Base-by-base conservation (phyloP, 1,140 invertebrate species). In the Magallana gigas region DNA sequence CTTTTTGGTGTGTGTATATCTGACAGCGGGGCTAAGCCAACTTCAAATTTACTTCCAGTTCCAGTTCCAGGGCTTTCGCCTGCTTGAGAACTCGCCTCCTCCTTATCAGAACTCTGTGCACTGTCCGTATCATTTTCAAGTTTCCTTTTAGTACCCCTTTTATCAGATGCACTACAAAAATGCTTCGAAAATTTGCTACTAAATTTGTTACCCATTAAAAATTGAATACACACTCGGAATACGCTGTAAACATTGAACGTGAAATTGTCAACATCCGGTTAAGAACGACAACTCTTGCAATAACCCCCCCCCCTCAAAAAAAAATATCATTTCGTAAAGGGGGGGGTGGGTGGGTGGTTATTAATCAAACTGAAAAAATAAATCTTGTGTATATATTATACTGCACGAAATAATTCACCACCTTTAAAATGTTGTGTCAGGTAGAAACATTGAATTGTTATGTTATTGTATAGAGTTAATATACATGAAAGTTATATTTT, bases 1-100 rank as follows among this genome's bases (percentile, higher is more conserved):
- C 83, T 84, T 84, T 84, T 84, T 14, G 83, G 83, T 16, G 83
- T 84, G 14, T 84, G 83, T 8, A 84, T 60, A 29, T 84, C 83
- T 18, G 56, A 58, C 16, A 60, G 23, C n/a, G 83, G 83, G 12
- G 83, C 83, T 60, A 84, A 29, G 0, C 83, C 83, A 83, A 83
- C 48, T 76, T 76, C 68, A 29, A 36, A 18, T 1, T 64, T 18
- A 18, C 36, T 76, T 76, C 9, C 23, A 29, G 68, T 71, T 71
- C 8, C 23, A 29, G 68, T 18, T 3, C 23, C 8, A 29, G 68
- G 68, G 29, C 68, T 76, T n/a, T 71, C 64, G 11, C 60, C 60
- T 1, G 14, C 14, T 29, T 36, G 23, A 4, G 68, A 76, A 2
- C 12, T 7, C 36, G 23, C 68, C 18, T 5, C 64, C 7, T 76